A percentile compares a stretch with the other conserved stretches of the same genome.
Conservation (phyloP, 1,140 invertebrate species). For the Dreissena polymorpha region DNA sequence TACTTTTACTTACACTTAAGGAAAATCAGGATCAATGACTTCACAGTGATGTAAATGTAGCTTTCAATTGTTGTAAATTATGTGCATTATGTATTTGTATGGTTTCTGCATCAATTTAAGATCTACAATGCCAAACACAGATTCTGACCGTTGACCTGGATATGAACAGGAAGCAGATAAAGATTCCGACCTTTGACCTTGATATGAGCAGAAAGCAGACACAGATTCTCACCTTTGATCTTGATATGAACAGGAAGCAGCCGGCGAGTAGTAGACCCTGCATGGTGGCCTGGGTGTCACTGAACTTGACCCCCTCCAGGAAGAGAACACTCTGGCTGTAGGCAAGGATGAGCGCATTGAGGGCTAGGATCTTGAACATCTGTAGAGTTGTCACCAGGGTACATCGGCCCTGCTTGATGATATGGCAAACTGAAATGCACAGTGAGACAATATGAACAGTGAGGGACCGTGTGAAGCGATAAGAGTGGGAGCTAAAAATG, state of each 20-base stretch:
- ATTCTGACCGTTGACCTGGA: no score
- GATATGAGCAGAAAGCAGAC: conserved; percentile 99
- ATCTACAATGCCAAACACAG: no score
- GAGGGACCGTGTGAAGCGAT: no score
- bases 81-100: no score
- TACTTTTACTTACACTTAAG: no score
- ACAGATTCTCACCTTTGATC: conserved; percentile 95
- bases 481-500: no score
- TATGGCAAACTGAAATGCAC: conserved; percentile 94
- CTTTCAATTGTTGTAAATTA: no score
- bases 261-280: conserved; percentile 93
- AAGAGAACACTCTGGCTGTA: conserved; percentile 99
- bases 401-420: conserved; percentile 99
- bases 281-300: conserved; percentile 97
- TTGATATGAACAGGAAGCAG: conserved; percentile 98
- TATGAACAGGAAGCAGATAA: no score
- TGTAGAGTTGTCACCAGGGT: conserved; percentile 99
- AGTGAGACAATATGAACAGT: no score
- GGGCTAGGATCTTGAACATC: conserved; percentile 99
- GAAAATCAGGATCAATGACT: no score
- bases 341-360: conserved; percentile 98
- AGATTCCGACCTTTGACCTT: conserved; percentile 97
- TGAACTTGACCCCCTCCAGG: conserved; percentile 98
- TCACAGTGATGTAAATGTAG: no score
- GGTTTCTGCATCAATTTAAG: no score